Conservation (phyloP, 2,888 invertebrate species). For the Oxyscelio sp. region DNA sequence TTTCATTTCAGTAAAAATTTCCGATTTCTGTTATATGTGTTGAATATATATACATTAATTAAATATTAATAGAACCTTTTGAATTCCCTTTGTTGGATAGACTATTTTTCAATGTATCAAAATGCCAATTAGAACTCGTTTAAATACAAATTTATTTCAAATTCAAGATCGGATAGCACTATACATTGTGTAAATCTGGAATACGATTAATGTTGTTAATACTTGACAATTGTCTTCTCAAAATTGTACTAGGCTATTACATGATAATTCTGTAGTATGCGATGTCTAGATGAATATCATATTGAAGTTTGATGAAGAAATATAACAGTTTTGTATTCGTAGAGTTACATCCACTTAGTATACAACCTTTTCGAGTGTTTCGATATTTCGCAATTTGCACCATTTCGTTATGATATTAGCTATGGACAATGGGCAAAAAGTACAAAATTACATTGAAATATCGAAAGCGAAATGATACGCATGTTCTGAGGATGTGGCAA, state of each 20-base stretch:
- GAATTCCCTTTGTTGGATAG: no score
- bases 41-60: no score
- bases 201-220: background rate
- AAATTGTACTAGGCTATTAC: background rate
- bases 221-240: slow-evolving; percentile 28
- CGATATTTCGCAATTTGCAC: slow-evolving; percentile 40
- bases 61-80: no score
- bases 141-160: no score
- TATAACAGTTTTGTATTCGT: slow-evolving; percentile 2
- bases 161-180: no score
- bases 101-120: no score
- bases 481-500: slow-evolving; percentile 85
- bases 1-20: no score
- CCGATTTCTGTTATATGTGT: no score
- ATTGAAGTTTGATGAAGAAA: slow-evolving; percentile 7
- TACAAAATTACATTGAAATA: slow-evolving; percentile 39
- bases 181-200: no score
- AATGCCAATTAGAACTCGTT: no score
- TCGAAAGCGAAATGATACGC: slow-evolving; percentile 59
- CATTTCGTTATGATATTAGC: slow-evolving; percentile 7
- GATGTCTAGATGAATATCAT: no score
- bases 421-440: slow-evolving; percentile 45
- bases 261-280: no score
- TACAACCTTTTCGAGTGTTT: slow-evolving; percentile 47
- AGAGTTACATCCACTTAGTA: slow-evolving; percentile 36